A percentile compares a stretch with the other conserved stretches of the same genome.
phyloP scores from a whole-genome alignment of 2,888 invertebrate genomes.

The Apamea crenata region DNA sequence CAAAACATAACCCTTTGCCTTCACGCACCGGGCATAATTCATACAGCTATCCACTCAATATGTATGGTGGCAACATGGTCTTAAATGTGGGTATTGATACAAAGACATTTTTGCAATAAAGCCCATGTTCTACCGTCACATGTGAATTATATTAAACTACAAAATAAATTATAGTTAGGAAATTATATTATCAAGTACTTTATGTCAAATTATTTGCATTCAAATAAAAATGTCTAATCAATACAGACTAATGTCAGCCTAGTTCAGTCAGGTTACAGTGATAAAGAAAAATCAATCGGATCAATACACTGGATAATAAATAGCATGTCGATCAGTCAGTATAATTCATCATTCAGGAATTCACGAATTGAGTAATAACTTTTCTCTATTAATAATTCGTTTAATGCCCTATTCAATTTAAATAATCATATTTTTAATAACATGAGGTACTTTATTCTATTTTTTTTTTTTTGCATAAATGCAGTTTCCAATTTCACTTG shows the following conservation, averaged over 20 bases:
- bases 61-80: not conserved
- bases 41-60: not conserved
- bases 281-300: not conserved
- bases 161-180: no score
- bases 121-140: no score
- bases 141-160: no score
- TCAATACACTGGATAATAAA: not conserved
- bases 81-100: not conserved
- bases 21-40: not conserved
- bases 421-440: not conserved
- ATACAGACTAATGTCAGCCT: no score
- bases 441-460: not conserved
- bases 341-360: not conserved
- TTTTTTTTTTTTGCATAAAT: not conserved
- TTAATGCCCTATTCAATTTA: not conserved
- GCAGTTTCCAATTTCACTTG: not conserved
- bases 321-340: not conserved
- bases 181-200: no score
- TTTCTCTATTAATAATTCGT: not conserved
- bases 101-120: not conserved
- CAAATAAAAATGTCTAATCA: not conserved
- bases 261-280: not conserved
- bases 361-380: not conserved
- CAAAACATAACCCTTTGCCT: not conserved
- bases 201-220: not conserved